A percentile compares a stretch with the other conserved stretches of the same genome.
These are phyloP conservation scores for Sebastes jordani DNA, from an alignment of 2,797 vertebrate genomes.

Conservation along the genomic window DNA sequence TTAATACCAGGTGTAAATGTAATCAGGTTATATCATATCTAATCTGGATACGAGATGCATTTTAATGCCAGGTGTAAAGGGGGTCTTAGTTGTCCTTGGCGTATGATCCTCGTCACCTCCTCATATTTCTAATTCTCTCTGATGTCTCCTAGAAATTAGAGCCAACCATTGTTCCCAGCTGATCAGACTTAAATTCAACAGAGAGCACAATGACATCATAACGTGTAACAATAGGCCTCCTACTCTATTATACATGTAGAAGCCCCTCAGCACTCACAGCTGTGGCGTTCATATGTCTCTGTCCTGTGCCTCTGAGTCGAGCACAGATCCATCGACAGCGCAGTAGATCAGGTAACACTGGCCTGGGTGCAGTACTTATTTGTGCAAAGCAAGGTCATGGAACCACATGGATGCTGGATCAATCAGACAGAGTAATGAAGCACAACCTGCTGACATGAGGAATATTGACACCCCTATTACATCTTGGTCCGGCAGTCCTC, in stretches of 20 bases:
- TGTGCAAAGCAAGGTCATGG: constrained; percentile 75
- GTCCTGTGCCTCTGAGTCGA: constrained; percentile 44
- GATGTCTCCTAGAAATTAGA: background rate
- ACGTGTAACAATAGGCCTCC: constrained; percentile 18
- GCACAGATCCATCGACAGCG: constrained; percentile 48
- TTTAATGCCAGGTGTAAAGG: background rate
- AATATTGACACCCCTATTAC: constrained; percentile 70
- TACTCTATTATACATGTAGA: constrained; percentile 5
- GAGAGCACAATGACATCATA: background rate
- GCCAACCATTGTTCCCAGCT: background rate
- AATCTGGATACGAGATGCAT: background rate
- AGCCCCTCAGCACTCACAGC: background rate
- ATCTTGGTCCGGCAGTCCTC: constrained; percentile 56
- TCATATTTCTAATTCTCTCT: background rate
- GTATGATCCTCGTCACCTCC: background rate
- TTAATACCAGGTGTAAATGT: background rate
- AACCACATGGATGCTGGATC: constrained; percentile 65
- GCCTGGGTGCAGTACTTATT: constrained; percentile 54
- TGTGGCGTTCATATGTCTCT: constrained; percentile 33
- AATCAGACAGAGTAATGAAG: constrained; percentile 77
- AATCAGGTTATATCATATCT: background rate
- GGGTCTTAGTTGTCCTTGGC: background rate
- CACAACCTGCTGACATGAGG: constrained; percentile 73
- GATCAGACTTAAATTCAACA: background rate
- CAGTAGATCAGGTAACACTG: constrained; percentile 62